Evolutionary conservation across 2,113 vertebrate genomes (phyloP), one percentile per base, ranked within the genome.

Genomic region (Fukomys damarensis): DNA sequence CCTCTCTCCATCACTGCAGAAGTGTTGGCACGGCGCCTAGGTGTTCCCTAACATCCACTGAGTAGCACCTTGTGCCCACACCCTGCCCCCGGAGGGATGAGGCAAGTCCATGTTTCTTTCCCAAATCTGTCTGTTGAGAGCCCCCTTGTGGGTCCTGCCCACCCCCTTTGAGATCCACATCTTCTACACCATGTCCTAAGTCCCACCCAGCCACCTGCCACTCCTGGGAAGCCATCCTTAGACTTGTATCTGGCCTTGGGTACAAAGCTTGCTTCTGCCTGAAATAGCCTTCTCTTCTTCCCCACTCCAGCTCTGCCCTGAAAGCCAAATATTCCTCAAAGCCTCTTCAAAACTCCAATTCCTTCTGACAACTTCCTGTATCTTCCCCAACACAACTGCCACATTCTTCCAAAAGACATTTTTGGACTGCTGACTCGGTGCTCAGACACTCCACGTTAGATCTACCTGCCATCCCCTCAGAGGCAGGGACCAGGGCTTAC

Each of bases 391-490:
- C 22, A 5, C 9, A 4, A 13, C 9, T 30, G n/a, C 43, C 80
- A 16, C 2, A 2, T 22, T 14, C 89, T 49, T 30, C 32, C 86
- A 5, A 63, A 3, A 0, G 28, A 24, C 24, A 13, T 1, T 0
- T 28, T 0, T 0, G 19, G 30, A 3, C 6, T 14, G 0, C n/a
- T 5, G 4, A 30, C 32, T 43, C 6, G 6, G 46, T 0, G 0
- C 54, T 30, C 20, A 0, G 17, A 16, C 5, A 9, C 35, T 14
- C 32, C 0, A 1, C 0, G 14, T 19, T 5, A 3, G 0, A 6
- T 61, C 0, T 24, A 19, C 22, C 43, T 38, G 63, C 49, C 28
- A 1, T 5, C 2, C 43, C 46, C 8, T 4, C 30, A 10, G 41
- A 79, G 26, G 19, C 0, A 20, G 68, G 49, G 43, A 22, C 59